Conservation (phyloP, 2,797 vertebrate species). For the Coregonus sp. region DNA sequence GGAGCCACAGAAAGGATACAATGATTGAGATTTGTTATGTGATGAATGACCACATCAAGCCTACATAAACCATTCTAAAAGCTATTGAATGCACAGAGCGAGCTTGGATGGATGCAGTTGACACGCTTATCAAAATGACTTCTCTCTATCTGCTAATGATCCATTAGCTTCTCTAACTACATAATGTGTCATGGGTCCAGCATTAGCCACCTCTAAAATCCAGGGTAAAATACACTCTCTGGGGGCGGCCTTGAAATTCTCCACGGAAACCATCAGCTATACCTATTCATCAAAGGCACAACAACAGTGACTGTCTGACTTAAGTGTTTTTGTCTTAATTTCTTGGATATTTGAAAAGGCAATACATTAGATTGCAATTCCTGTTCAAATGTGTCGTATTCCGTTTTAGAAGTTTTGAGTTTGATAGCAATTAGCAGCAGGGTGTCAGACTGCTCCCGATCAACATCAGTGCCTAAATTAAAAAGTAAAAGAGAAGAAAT, state of each 20-base stretch:
- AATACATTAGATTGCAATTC: conserved; percentile 9
- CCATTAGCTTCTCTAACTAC: conserved; percentile 67
- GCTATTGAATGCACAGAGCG: conserved; percentile 46
- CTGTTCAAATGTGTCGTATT: not conserved
- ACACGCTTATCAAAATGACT: conserved; percentile 70
- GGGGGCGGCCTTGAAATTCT: conserved; percentile 13
- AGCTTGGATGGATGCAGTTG: conserved; percentile 65
- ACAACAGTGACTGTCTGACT: not conserved
- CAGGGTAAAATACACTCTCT: conserved; percentile 8
- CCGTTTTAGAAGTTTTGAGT: conserved; percentile 3
- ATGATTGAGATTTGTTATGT: conserved; percentile 59
- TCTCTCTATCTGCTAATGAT: conserved; percentile 50
- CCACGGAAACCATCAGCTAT: conserved; percentile 15
- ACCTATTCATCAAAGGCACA: conserved; percentile 15
- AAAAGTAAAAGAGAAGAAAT: not conserved
- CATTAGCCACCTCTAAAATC: conserved; percentile 22
- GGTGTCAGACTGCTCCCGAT: conserved; percentile 2
- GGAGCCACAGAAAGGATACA: conserved; percentile 21
- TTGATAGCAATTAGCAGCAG: conserved; percentile 8
- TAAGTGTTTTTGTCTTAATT: conserved; percentile 8
- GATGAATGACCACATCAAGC: conserved; percentile 67
- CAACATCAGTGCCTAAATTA: not conserved
- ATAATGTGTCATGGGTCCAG: conserved; percentile 35
- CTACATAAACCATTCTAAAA: conserved; percentile 65
- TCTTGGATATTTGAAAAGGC: conserved; percentile 16